Evolutionary conservation across 2,888 invertebrate species (phyloP).

Genomic region (Habroteleia sp.): DNA sequence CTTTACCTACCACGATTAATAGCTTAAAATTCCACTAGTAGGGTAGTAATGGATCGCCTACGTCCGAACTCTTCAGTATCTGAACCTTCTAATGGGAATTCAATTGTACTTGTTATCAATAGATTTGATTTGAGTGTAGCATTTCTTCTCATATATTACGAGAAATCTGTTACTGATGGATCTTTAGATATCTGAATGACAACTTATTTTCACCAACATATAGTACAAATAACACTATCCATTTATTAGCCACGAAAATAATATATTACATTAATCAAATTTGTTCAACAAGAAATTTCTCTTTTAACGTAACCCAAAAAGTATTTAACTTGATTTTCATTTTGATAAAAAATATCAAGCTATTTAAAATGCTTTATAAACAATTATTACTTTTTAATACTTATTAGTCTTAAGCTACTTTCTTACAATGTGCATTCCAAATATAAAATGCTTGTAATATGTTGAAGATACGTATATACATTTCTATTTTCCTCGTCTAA

Average conservation of each 20-base stretch:
- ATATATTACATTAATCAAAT: conserved; percentile 34
- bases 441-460: too few relatives aligned
- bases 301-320: too few relatives aligned
- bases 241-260: conserved; percentile 25
- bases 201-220: conserved; percentile 50
- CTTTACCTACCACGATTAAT: conserved; percentile 73
- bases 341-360: too few relatives aligned
- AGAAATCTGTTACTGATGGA: conserved; percentile 54
- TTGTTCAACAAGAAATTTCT: background rate
- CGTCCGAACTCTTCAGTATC: conserved; percentile 75
- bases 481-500: too few relatives aligned
- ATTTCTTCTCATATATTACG: conserved; percentile 44
- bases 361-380: too few relatives aligned
- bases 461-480: too few relatives aligned
- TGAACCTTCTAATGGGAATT: conserved; percentile 75
- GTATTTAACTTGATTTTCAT: too few relatives aligned
- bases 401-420: too few relatives aligned
- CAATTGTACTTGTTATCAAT: conserved; percentile 74
- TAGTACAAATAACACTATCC: conserved; percentile 15
- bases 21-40: conserved; percentile 73
- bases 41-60: conserved; percentile 77
- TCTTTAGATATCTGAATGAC: conserved; percentile 48
- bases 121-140: conserved; percentile 55
- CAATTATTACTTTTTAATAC: too few relatives aligned
- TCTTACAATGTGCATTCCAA: too few relatives aligned